phyloP scores from a whole-genome alignment of 37 sponge, comb jelly and placozoan species.

The Bolinopsis microptera region DNA sequence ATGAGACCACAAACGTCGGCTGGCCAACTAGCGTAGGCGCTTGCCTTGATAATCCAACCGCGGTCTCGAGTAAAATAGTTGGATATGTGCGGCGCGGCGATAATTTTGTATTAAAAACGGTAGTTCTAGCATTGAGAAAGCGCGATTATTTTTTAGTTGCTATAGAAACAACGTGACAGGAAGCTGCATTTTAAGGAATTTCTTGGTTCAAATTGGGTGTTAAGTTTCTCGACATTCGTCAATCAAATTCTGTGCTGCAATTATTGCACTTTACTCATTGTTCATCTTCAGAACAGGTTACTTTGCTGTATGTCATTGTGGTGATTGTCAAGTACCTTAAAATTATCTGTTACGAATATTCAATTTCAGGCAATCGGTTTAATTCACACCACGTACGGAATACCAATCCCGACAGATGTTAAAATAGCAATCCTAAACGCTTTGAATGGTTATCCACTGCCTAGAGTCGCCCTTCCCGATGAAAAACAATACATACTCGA shows the following conservation, averaged over 20 bases:
- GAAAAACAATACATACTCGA: conserved; percentile 35
- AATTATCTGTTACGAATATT: too few relatives aligned
- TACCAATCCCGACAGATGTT: conserved; percentile 50
- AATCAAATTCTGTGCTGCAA: background rate
- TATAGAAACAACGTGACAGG: conserved; percentile 41
- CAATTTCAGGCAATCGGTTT: conserved; percentile 26
- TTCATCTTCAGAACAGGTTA: background rate
- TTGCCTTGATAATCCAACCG: too few relatives aligned
- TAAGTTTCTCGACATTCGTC: background rate
- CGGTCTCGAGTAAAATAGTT: background rate
- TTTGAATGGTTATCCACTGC: conserved; percentile 25
- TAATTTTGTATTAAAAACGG: background rate
- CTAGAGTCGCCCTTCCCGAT: conserved; percentile 25
- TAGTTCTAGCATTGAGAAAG: background rate
- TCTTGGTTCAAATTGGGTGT: background rate
- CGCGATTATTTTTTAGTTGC: background rate
- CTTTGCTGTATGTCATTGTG: background rate
- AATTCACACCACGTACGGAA: conserved; percentile 7
- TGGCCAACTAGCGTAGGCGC: too few relatives aligned
- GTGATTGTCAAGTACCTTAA: background rate
- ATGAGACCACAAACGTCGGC: background rate
- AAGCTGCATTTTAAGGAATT: background rate
- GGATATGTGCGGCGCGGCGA: background rate
- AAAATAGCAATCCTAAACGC: background rate
- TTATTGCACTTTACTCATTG: background rate